Evolutionary conservation across 2,888 invertebrate genomes (phyloP).

Genomic region (Zygogramma bicolorata): DNA sequence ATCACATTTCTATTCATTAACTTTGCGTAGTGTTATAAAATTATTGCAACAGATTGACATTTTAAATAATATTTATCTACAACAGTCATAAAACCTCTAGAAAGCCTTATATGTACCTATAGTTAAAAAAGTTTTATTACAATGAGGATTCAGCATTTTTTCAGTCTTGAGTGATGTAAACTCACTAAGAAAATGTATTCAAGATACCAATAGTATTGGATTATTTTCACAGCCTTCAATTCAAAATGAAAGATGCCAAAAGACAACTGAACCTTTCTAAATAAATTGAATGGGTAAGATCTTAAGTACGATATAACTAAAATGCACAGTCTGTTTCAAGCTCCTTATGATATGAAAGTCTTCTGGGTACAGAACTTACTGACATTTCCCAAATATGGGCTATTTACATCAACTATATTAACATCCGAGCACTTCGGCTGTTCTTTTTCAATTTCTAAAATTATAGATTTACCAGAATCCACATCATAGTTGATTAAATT

Average conservation of each 20-base stretch:
- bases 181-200: constrained; percentile 10
- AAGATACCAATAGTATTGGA: constrained; percentile 15
- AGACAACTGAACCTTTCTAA: constrained; percentile 18
- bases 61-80: background rate
- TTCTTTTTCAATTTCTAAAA: constrained; percentile 55
- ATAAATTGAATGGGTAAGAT: constrained; percentile 24
- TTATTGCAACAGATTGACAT: constrained; percentile 1
- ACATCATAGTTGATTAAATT: constrained; percentile 51
- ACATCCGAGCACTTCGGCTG: constrained; percentile 31
- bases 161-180: constrained; percentile 11
- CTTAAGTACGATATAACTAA: constrained; percentile 28
- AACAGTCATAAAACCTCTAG: background rate
- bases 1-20: constrained; percentile 44
- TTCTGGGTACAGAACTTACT: constrained; percentile 33
- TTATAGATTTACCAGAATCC: constrained; percentile 47
- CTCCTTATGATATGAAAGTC: constrained; percentile 30
- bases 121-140: background rate
- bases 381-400: constrained; percentile 10
- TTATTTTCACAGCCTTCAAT: constrained; percentile 44
- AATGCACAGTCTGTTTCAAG: constrained; percentile 23
- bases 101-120: background rate
- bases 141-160: background rate
- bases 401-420: constrained; percentile 22
- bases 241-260: constrained; percentile 27
- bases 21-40: constrained; percentile 12